Evolutionary conservation across 2,888 invertebrate species (phyloP).

Genomic region (Serrognathus titanus): DNA sequence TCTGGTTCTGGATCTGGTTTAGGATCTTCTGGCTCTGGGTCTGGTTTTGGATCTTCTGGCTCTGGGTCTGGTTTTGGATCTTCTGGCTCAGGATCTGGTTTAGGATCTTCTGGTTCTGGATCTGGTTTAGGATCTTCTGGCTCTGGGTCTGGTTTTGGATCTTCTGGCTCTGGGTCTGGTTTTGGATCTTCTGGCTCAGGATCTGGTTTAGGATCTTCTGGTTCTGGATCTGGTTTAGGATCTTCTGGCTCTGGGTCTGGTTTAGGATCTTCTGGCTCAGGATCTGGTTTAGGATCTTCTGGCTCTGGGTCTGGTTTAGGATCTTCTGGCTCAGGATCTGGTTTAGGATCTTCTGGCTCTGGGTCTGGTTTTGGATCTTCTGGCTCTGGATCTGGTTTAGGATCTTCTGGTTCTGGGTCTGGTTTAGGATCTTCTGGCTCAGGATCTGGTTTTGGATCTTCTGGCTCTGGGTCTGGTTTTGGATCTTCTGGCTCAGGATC

Average conservation of each 20-base stretch:
- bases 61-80: slow-evolving; percentile 47
- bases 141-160: slow-evolving; percentile 42
- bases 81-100: slow-evolving; percentile 51
- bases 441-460: slow-evolving; percentile 45
- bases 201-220: slow-evolving; percentile 47
- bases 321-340: slow-evolving; percentile 40
- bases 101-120: slow-evolving; percentile 44
- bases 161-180: slow-evolving; percentile 43
- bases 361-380: slow-evolving; percentile 41
- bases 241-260: slow-evolving; percentile 43
- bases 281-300: slow-evolving; percentile 49
- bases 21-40: slow-evolving; percentile 49
- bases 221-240: slow-evolving; percentile 47
- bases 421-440: slow-evolving; percentile 43
- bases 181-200: slow-evolving; percentile 39
- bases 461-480: slow-evolving; percentile 48
- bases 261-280: slow-evolving; percentile 42
- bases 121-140: slow-evolving; percentile 45
- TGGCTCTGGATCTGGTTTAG: slow-evolving; percentile 44
- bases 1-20: slow-evolving; percentile 44
- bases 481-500: slow-evolving; percentile 48
- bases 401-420: slow-evolving; percentile 49
- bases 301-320: slow-evolving; percentile 43
- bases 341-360: slow-evolving; percentile 35
- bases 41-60: slow-evolving; percentile 37